Evolutionary conservation across 2,797 vertebrate genomes (phyloP).

Genomic region (Tadarida brasiliensis): DNA sequence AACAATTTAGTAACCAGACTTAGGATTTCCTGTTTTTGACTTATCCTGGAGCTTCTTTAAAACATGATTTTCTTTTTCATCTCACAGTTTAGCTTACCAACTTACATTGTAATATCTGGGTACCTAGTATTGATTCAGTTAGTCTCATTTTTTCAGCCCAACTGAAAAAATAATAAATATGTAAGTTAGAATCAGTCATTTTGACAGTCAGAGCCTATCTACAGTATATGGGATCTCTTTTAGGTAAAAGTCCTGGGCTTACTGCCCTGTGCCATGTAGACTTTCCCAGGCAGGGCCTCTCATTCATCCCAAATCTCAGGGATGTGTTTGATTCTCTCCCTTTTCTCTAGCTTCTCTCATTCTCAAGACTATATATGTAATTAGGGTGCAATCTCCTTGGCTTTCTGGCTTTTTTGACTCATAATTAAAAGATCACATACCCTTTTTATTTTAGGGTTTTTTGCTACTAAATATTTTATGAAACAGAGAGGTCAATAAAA

Average conservation of each 20-base stretch:
- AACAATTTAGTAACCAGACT: not conserved
- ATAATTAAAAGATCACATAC: not conserved
- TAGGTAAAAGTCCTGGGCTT: not conserved
- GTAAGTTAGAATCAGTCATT: not conserved
- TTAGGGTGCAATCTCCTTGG: not conserved
- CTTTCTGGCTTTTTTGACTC: not conserved
- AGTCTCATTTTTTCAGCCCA: constrained; percentile 19
- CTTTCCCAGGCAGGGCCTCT: not conserved
- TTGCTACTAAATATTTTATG: not conserved
- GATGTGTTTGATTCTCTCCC: not conserved
- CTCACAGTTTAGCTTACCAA: not conserved
- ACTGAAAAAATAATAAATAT: constrained; percentile 8
- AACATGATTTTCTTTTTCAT: constrained; percentile 14
- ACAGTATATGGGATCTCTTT: not conserved
- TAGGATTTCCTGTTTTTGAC: constrained; percentile 23
- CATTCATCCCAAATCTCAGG: not conserved
- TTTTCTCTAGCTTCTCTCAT: not conserved
- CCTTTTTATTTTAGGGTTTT: constrained; percentile 24
- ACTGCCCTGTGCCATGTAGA: not conserved
- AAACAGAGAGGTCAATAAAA: not conserved
- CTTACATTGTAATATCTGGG: not conserved
- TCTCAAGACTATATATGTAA: not conserved
- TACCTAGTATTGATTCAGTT: not conserved
- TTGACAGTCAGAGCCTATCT: not conserved
- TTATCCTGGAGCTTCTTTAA: not conserved